Conservation (phyloP, 1,140 invertebrate species). For the Orius insidiosus region DNA sequence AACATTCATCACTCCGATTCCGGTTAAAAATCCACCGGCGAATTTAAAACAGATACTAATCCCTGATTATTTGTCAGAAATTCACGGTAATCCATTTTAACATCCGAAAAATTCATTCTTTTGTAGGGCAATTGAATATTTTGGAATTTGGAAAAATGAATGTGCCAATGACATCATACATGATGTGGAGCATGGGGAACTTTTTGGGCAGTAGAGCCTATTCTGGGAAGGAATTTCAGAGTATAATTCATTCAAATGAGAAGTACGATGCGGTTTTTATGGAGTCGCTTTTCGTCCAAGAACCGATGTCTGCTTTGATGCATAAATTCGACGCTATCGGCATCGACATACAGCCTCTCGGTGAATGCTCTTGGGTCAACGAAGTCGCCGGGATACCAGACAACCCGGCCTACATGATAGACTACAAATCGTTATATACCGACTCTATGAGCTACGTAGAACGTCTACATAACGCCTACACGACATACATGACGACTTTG, state of each 20-base stretch:
- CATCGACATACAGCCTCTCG: conserved; percentile 11
- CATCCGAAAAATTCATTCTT: too few species aligned
- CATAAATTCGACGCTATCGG: conserved; percentile 20
- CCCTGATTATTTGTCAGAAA: too few species aligned
- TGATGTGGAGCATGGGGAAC: too few species aligned
- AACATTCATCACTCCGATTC: conserved; percentile 19
- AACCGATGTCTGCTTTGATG: conserved; percentile 20
- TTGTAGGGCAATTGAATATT: too few species aligned
- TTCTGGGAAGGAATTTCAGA: not conserved
- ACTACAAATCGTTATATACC: conserved; percentile 8
- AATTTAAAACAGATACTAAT: not conserved
- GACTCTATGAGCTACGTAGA: conserved; percentile 2
- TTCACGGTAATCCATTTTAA: too few species aligned
- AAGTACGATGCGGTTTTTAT: conserved; percentile 22
- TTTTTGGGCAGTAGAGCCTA: too few species aligned
- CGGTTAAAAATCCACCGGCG: not conserved
- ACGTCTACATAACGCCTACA: conserved; percentile 3
- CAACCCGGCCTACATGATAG: conserved; percentile 6
- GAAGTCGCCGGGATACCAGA: conserved; percentile 9
- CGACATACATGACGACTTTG: not conserved
- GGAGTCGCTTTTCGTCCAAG: conserved; percentile 22
- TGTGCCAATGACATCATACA: too few species aligned
- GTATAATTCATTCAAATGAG: conserved; percentile 2
- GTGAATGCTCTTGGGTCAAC: conserved; percentile 7
- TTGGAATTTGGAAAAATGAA: too few species aligned